Conservation (phyloP, 2,888 invertebrate species). For the Lithophane leautieri region DNA sequence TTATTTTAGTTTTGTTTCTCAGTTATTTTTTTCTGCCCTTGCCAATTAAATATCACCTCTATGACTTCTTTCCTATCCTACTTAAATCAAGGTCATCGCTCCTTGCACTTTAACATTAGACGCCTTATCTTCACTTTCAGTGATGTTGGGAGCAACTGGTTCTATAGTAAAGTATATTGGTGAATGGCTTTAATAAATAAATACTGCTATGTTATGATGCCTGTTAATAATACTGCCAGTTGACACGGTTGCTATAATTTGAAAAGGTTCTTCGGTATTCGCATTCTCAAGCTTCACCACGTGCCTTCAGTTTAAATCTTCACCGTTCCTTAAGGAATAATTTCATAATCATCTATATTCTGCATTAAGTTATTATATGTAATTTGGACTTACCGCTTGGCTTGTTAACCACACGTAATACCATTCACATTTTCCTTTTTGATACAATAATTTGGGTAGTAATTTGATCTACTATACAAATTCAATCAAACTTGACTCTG, state of each 20-base stretch:
- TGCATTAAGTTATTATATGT: too few relatives aligned
- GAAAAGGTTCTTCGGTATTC: background rate
- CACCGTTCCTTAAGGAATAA: background rate
- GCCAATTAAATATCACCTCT: background rate
- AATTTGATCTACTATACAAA: background rate
- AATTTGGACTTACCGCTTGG: background rate
- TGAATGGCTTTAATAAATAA: background rate
- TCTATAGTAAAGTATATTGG: background rate
- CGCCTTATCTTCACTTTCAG: background rate
- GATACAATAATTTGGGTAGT: background rate
- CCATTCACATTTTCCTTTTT: background rate
- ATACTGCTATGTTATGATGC: background rate
- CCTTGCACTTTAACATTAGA: background rate
- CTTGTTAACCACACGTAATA: background rate
- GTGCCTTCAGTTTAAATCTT: background rate
- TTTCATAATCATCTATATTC: background rate
- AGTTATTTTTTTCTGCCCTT: background rate
- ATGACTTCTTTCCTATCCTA: background rate
- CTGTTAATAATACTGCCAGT: background rate
- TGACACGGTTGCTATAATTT: background rate
- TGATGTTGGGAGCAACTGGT: background rate
- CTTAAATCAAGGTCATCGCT: background rate
- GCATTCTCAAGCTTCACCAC: background rate
- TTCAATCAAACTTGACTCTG: conserved; percentile 30
- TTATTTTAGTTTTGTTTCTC: background rate